Conservation (phyloP, 2,797 vertebrate genomes). For the Erethizon dorsatum region DNA sequence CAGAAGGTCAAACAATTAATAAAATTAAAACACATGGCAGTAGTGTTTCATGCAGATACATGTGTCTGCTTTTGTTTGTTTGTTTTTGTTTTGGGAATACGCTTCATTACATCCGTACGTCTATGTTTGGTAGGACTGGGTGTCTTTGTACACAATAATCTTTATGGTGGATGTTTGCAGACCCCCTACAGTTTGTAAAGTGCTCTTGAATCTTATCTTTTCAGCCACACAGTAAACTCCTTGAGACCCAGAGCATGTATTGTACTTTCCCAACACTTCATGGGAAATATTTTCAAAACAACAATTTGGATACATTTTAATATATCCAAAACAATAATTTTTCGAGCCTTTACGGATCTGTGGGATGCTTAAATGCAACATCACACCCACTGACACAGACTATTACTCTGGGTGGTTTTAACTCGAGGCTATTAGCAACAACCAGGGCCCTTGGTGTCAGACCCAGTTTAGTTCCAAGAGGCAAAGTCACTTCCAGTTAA, state of each 20-base stretch:
- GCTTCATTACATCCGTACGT: not conserved
- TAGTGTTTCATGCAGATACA: not conserved
- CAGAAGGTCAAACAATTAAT: not conserved
- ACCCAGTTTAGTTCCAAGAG: not conserved
- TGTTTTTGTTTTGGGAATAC: not conserved
- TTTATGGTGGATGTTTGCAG: not conserved
- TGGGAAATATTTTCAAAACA: not conserved
- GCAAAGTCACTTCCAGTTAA: slow-evolving; percentile 31
- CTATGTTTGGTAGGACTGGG: not conserved
- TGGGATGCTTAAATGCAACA: not conserved
- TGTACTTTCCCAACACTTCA: not conserved
- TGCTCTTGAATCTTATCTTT: not conserved
- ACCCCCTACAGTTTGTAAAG: not conserved
- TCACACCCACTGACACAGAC: not conserved
- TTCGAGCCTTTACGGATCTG: not conserved
- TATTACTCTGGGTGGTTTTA: not conserved
- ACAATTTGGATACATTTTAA: not conserved
- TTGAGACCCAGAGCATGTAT: not conserved
- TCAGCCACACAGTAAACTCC: not conserved
- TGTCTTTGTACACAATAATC: not conserved
- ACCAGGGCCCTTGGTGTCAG: not conserved
- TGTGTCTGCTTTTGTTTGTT: not conserved
- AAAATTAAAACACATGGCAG: not conserved
- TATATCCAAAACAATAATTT: not conserved
- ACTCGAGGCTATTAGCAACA: not conserved